phyloP scores from a whole-genome alignment of 2,888 invertebrate species.

The Conus canariensis region DNA sequence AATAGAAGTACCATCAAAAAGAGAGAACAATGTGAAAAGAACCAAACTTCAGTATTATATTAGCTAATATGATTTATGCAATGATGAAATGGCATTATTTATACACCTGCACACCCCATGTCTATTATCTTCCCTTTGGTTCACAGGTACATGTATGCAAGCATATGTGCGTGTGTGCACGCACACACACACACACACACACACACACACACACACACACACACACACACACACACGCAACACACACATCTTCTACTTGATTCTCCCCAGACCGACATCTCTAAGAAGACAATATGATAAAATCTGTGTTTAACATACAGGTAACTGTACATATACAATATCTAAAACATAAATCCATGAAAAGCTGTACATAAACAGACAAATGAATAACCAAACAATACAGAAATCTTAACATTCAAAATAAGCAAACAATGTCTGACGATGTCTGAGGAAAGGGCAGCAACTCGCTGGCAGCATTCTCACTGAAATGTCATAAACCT shows the following conservation, averaged over 20 bases:
- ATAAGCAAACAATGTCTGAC: too few relatives aligned
- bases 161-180: neutral
- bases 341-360: too few relatives aligned
- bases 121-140: neutral
- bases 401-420: neutral
- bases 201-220: neutral
- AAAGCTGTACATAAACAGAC: too few relatives aligned
- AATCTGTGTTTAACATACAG: too few relatives aligned
- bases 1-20: neutral
- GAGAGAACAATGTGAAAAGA: neutral
- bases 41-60: too few relatives aligned
- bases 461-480: too few relatives aligned
- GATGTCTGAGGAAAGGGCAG: too few relatives aligned
- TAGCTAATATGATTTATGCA: too few relatives aligned
- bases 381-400: neutral
- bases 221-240: slow-evolving; percentile 7
- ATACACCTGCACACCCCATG: neutral
- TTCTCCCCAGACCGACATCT: too few relatives aligned
- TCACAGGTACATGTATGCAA: neutral
- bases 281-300: too few relatives aligned
- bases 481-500: neutral
- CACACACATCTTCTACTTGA: neutral
- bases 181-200: neutral
- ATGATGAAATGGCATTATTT: too few relatives aligned
- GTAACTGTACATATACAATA: too few relatives aligned